Conservation (phyloP, 2,797 vertebrate species). For the Gambelia wislizenii region DNA sequence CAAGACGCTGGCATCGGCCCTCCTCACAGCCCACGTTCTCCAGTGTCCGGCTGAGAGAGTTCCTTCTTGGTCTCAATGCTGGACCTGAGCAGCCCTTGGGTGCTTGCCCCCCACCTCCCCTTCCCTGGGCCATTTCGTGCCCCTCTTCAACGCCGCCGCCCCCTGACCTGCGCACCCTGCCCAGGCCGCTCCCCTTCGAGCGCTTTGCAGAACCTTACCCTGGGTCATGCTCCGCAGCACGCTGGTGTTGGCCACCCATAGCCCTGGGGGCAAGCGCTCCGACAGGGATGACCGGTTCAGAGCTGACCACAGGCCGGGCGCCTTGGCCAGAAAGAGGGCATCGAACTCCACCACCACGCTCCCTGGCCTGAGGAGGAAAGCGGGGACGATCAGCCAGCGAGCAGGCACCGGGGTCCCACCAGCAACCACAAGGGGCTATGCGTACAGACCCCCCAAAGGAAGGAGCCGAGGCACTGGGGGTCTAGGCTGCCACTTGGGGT, state of each 20-base stretch:
- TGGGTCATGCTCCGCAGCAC: accelerated
- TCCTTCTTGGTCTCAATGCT: too few species aligned
- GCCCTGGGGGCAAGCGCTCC: background rate
- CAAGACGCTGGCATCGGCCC: too few species aligned
- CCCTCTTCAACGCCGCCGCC: background rate
- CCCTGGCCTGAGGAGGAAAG: conserved; percentile 67
- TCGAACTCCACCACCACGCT: conserved; percentile 80
- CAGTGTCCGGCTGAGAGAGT: too few species aligned
- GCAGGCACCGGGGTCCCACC: too few species aligned
- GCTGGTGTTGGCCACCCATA: conserved; percentile 3
- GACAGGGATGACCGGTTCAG: conserved; percentile 77
- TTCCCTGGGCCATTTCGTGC: background rate
- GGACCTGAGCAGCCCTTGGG: too few species aligned
- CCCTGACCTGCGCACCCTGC: background rate
- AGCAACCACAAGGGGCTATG: too few species aligned
- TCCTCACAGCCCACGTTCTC: too few species aligned
- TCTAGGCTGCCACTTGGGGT: too few species aligned
- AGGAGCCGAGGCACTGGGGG: too few species aligned
- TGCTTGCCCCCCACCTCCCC: too few species aligned
- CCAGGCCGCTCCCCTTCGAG: too few species aligned
- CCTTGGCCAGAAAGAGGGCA: conserved; percentile 77
- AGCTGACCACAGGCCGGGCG: conserved; percentile 59
- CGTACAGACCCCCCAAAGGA: too few species aligned
- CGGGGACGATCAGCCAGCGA: background rate
- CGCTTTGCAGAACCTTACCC: accelerated